A percentile compares a stretch with the other conserved stretches of the same genome.
phyloP scores from a whole-genome alignment of 2,797 vertebrate species.

The Sebastes elongatus region DNA sequence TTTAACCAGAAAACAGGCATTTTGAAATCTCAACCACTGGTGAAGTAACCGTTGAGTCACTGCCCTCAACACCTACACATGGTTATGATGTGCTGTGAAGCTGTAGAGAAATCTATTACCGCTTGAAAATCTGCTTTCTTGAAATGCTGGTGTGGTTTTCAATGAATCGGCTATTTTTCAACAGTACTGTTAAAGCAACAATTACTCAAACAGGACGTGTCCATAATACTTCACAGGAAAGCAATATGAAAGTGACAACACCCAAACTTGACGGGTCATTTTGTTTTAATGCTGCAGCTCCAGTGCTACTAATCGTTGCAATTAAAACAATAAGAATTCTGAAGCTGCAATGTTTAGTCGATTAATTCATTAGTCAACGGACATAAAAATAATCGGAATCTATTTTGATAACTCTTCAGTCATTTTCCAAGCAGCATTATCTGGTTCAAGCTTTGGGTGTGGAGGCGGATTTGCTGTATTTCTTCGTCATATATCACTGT shows the following conservation, averaged over 20 bases:
- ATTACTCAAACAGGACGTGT: background rate
- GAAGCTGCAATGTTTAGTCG: background rate
- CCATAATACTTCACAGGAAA: background rate
- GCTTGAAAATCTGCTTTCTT: background rate
- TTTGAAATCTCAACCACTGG: conserved; percentile 8
- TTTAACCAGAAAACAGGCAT: background rate
- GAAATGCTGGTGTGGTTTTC: background rate
- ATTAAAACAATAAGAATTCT: background rate
- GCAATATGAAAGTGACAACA: background rate
- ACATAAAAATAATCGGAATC: background rate
- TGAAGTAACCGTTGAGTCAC: background rate
- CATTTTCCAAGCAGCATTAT: background rate
- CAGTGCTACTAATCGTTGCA: background rate
- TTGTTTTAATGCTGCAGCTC: background rate
- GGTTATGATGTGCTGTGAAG: background rate
- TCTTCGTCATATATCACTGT: background rate
- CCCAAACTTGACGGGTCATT: background rate
- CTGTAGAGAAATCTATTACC: background rate
- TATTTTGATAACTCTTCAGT: background rate
- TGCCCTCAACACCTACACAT: background rate
- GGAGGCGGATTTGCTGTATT: background rate
- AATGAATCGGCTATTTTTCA: background rate
- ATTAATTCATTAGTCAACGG: background rate
- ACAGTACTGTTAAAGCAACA: background rate
- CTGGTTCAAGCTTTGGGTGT: background rate